Conservation (phyloP, 2,797 vertebrate genomes). For the Peromyscus nudipes region DNA sequence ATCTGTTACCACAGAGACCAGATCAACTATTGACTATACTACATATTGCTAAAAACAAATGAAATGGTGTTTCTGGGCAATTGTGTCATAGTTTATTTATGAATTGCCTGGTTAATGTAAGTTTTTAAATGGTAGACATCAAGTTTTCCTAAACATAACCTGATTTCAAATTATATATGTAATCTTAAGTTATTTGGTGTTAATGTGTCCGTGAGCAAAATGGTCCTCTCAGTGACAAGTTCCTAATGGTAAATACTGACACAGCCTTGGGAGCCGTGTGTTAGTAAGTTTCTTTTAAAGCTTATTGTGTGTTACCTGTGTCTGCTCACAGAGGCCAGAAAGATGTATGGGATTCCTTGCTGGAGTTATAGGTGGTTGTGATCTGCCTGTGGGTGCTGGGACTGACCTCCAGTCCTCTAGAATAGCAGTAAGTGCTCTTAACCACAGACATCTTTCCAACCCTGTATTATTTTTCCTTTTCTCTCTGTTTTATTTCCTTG, state of each 20-base stretch:
- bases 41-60: not conserved
- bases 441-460: not conserved
- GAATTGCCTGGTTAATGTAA: not conserved
- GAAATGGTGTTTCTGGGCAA: not conserved
- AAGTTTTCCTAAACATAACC: not conserved
- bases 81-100: not conserved
- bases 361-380: not conserved
- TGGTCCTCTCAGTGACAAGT: not conserved
- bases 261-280: not conserved
- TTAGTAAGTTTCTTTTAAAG: not conserved
- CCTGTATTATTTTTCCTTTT: not conserved
- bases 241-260: not conserved
- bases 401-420: not conserved
- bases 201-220: not conserved
- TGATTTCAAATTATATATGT: not conserved
- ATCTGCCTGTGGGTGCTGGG: not conserved
- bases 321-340: not conserved
- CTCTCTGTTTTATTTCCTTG: not conserved
- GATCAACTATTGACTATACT: not conserved
- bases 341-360: not conserved
- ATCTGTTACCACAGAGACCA: not conserved
- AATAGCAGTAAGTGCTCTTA: not conserved
- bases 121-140: slow-evolving; percentile 16
- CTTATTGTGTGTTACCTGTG: not conserved
- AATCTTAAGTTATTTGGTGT: too few relatives aligned